Evolutionary conservation across 2,113 vertebrate genomes (phyloP).

Genomic region (Varanus salvator): DNA sequence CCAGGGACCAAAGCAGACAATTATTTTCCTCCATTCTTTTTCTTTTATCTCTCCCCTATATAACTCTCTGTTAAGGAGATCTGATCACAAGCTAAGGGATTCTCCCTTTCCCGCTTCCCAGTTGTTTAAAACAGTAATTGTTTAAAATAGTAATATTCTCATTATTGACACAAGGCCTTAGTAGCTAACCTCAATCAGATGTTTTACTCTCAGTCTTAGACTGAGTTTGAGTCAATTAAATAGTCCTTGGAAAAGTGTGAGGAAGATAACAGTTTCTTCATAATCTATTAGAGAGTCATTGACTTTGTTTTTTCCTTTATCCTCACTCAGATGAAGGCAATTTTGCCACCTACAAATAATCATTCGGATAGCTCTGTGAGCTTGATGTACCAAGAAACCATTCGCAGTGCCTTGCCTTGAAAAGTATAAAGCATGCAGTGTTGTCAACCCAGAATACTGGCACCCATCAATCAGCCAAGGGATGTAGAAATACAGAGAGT

Average conservation of each 20-base stretch:
- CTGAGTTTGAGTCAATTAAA: conserved; percentile 22
- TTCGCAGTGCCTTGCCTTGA: conserved; percentile 30
- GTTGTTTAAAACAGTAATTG: background rate
- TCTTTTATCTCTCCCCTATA: rapidly evolving
- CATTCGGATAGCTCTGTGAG: background rate
- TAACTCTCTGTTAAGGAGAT: background rate
- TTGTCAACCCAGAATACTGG: conserved; percentile 37
- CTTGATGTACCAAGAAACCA: conserved; percentile 41
- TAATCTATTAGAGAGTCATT: conserved; percentile 2
- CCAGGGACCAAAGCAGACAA: background rate
- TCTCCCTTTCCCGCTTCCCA: background rate
- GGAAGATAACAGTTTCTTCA: conserved; percentile 21
- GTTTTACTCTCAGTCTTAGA: background rate
- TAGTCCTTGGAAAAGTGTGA: background rate
- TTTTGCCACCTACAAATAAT: conserved; percentile 30
- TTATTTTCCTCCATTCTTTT: rapidly evolving
- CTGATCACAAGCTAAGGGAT: background rate
- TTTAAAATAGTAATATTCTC: background rate
- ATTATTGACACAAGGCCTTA: conserved; percentile 11
- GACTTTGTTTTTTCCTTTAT: conserved; percentile 1
- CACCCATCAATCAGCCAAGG: conserved; percentile 29
- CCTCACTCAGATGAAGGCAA: conserved; percentile 39
- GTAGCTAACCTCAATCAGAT: conserved; percentile 8
- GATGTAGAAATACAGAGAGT: conserved; percentile 36
- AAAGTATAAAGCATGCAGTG: conserved; percentile 36